phyloP scores from a whole-genome alignment of 2,797 vertebrate species.

The Agapornis canus region DNA sequence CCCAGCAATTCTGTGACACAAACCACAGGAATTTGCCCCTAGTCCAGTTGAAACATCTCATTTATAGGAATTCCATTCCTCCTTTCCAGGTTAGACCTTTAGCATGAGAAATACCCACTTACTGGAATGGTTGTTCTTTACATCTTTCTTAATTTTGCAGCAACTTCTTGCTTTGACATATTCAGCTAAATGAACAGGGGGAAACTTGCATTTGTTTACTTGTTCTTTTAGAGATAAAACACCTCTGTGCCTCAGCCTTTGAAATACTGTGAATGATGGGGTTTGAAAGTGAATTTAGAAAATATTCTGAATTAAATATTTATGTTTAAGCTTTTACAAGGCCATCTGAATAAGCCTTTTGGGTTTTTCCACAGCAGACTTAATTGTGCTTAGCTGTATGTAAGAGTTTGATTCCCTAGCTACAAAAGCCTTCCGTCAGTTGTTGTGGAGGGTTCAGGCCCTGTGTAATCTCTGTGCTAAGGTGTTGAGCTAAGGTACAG shows the following conservation, averaged over 20 bases:
- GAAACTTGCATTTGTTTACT: conserved; percentile 64
- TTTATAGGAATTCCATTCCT: neutral
- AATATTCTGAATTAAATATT: conserved; percentile 70
- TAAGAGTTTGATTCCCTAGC: neutral
- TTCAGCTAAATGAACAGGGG: conserved; percentile 39
- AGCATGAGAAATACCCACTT: neutral
- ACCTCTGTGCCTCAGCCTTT: conserved; percentile 59
- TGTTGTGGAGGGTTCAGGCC: neutral
- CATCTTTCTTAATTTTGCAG: conserved; percentile 26
- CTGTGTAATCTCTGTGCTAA: neutral
- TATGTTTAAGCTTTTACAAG: conserved; percentile 67
- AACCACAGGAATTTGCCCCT: neutral
- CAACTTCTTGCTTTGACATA: conserved; percentile 40
- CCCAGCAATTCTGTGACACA: neutral
- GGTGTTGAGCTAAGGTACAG: neutral
- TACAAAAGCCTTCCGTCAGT: neutral
- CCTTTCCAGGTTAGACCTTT: neutral
- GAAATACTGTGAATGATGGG: conserved; percentile 53
- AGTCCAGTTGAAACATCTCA: neutral
- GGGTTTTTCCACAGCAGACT: conserved; percentile 44
- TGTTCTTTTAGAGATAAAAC: conserved; percentile 63
- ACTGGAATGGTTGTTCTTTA: neutral
- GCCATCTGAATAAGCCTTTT: conserved; percentile 54
- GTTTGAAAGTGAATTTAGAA: conserved; percentile 66
- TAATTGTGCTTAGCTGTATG: conserved; percentile 46